Conservation (phyloP, 1,140 invertebrate species). For the Dinothrombium tinctorium region DNA sequence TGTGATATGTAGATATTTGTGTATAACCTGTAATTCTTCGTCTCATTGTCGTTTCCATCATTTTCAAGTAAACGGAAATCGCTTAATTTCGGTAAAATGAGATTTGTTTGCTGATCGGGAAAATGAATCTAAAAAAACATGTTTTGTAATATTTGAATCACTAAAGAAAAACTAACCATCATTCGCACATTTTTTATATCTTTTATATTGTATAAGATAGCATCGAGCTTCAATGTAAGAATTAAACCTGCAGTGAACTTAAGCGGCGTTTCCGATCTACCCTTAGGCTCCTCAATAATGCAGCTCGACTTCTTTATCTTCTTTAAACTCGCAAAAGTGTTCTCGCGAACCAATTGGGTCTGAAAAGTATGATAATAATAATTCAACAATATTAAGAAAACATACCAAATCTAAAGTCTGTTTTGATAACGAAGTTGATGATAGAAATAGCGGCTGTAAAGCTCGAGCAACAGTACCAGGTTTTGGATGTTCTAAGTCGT, state of each 20-base stretch:
- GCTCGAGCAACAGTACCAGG: constrained; percentile 52
- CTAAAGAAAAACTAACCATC: constrained; percentile 28
- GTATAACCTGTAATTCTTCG: constrained; percentile 39
- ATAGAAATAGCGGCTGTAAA: constrained; percentile 45
- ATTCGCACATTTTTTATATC: constrained; percentile 45
- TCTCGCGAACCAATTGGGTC: constrained; percentile 3
- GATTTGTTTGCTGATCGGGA: constrained; percentile 65
- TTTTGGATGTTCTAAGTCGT: constrained; percentile 51
- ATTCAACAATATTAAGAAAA: not conserved
- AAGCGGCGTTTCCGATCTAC: constrained; percentile 53
- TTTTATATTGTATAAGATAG: constrained; percentile 52
- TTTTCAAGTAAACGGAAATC: constrained; percentile 22
- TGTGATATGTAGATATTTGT: constrained; percentile 70
- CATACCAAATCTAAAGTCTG: constrained; percentile 29
- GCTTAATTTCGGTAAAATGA: constrained; percentile 42
- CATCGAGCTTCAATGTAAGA: constrained; percentile 56
- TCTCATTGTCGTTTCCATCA: constrained; percentile 2
- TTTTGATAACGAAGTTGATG: constrained; percentile 19
- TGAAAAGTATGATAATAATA: not conserved
- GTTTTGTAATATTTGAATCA: constrained; percentile 3
- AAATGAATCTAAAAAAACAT: constrained; percentile 33
- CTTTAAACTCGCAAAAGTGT: constrained; percentile 9
- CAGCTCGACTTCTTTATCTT: constrained; percentile 32
- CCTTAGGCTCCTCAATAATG: constrained; percentile 55
- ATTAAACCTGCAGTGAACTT: constrained; percentile 81